Evolutionary conservation across 2,113 vertebrate genomes (phyloP), one percentile per base, ranked within the genome.

Genomic region (Junco hyemalis): DNA sequence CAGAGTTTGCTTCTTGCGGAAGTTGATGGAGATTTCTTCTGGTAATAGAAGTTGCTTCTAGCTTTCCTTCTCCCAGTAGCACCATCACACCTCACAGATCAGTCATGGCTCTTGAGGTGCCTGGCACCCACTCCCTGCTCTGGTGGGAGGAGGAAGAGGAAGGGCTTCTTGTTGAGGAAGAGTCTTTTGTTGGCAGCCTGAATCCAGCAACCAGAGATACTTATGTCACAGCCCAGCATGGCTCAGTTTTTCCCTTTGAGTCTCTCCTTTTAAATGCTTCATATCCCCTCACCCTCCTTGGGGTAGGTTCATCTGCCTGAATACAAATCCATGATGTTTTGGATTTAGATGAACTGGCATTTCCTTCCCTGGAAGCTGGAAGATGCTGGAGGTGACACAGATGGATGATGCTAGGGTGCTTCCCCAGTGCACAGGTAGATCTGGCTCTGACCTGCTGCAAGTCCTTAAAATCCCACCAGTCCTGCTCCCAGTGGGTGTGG

Each of bases 131-230:
- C 38, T 76, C 45, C 45, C 48, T 9, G 10, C 68, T 86, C 60
- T 66, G 59, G 16, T 1, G 4, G 21, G 31, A 76, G 40, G 14
- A 88, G 33, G 19, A 64, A 68, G 14, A 88, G 33, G 17, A 64
- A 68, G 31, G 51, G 33, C 31, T 71, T 60, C 57, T 88, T 5
- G 51, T 66, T 78, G 86, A 82, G 65, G 65, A 93, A 57, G 9
- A n/a, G 56, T 45, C 88, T 76, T 95, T 93, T 68, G 84, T 56
- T 92, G 96, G 95, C 71, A 88, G 94, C 87, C 70, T 84, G 80
- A 86, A 95, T 97, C 87, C 38, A 45, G 64, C 28, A 45, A 9
- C 33, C 28, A 64, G 89, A 97, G 90, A 89, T 96, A 74, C 83
- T 95, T 84, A 71, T 61, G 66, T 95, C 84, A 86, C 8, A 21